Evolutionary conservation across 1,140 invertebrate species (phyloP), one percentile per base, ranked within the genome.

Genomic region (Magallana ariakensis): DNA sequence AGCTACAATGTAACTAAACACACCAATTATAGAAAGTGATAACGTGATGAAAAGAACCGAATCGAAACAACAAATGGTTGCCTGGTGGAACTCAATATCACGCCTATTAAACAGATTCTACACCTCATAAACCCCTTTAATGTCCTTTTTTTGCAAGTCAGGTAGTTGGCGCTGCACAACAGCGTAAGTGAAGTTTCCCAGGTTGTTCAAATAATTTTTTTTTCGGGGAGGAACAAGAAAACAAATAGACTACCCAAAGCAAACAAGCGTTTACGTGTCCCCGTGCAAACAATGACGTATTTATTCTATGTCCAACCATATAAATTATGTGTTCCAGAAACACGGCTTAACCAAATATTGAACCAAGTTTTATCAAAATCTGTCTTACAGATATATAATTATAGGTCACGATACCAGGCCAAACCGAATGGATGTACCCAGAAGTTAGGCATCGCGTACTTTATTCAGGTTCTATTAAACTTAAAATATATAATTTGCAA

Each of bases 351-450:
- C 22, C 66, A 75, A 75, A 75, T 75, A 75, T 75, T 75, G 66
- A 75, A 26, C 22, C 22, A 75, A 13, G 66, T 8, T 26, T 75
- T 75, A 75, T 33, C 22, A 75, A 75, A 75, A 33, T 75, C 33
- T 75, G 33, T 75, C 22, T 26, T 75, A 62, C 60, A 66, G 83
- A 53, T 60, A 66, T 84, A 15, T 66, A n/a, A 84, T 84, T 46
- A 56, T 55, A 82, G 46, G 46, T 82, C 80, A 82, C n/a, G 16
- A 83, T 56, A 53, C 16, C 33, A 46, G 33, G 33, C 33, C 33
- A 46, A 46, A 46, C 5, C 33, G 33, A 46, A 46, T 46, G 5
- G 33, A 46, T 46, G 33, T 46, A 46, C 33, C 33, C 33, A 0
- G 2, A 46, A 46, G 33, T 46, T 46, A 46, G 5, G 33, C 33